phyloP scores from a whole-genome alignment of 2,113 vertebrate genomes.

The Hucho hucho region DNA sequence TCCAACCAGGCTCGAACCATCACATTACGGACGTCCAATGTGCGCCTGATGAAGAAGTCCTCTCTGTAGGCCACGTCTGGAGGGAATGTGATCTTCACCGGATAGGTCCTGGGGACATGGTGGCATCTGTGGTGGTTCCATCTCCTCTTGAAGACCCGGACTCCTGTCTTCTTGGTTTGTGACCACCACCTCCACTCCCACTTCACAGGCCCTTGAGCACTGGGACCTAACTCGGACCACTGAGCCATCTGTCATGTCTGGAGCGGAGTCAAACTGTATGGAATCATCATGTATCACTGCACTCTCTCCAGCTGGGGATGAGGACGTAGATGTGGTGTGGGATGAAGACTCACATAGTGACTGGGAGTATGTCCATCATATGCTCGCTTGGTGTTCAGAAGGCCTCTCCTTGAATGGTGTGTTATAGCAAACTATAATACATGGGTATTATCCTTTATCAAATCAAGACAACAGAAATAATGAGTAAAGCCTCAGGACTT shows the following conservation, averaged over 20 bases:
- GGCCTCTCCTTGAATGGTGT: too few species aligned
- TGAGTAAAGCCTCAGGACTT: too few species aligned
- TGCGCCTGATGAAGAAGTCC: conserved; percentile 75
- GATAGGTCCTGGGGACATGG: conserved; percentile 65
- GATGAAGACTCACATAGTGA: conserved; percentile 66
- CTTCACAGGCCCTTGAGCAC: conserved; percentile 81
- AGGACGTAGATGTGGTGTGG: conserved; percentile 61
- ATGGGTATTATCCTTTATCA: neutral
- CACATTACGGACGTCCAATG: conserved; percentile 75
- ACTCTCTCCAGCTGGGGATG: conserved; percentile 41
- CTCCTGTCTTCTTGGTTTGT: conserved; percentile 74
- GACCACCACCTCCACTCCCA: conserved; percentile 80
- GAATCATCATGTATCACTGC: conserved; percentile 66
- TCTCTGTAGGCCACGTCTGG: conserved; percentile 80
- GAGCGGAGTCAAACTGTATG: conserved; percentile 76
- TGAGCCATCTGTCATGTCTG: conserved; percentile 75
- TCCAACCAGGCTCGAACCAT: conserved; percentile 82
- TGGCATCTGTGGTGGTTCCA: conserved; percentile 78
- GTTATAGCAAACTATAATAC: too few species aligned
- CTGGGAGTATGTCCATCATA: conserved; percentile 28
- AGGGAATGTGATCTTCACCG: conserved; percentile 78
- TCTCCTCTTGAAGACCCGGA: conserved; percentile 80
- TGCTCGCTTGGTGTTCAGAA: neutral
- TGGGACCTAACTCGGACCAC: conserved; percentile 78
- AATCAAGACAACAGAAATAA: neutral